Base-by-base conservation (phyloP, 2,888 invertebrate genomes). In the Maniola hyperantus region DNA sequence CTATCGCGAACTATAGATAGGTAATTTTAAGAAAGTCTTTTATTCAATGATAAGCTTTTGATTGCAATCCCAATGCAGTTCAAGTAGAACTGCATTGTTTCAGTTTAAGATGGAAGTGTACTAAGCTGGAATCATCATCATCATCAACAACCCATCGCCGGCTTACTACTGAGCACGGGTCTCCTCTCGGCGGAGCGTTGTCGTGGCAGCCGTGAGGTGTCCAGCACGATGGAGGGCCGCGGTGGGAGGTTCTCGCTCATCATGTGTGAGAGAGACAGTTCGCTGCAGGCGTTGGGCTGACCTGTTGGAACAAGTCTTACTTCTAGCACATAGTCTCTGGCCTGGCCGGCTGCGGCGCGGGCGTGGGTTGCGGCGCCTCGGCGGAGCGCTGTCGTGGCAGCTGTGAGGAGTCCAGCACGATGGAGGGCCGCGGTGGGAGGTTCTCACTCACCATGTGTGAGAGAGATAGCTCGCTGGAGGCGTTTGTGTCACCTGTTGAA, bases 401-500 rank as follows among this genome's bases (percentile, higher is more conserved):
- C 74, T 91, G 89, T 61, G 93, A 89, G 15, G 92, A 91, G 84
- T 92, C 92, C 78, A 92, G 84, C 78, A 93, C 89, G 68, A 92
- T 93, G 68, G 91, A 88, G 4, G 93, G 93, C 66, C 92, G 84
- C 70, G 92, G 92, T 2, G 93, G 93, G 13, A 88, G 81, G 75
- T 75, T 88, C 84, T 93, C 93, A 77, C 91, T 92, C 77, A 88
- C 87, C 91, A 93, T 89, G 83, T 91, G 92, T 72, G 92, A 92
- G 5, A 93, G 83, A 0, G 93, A 93, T 60, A 92, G 74, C 68
- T 93, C 93, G 78, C 92, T 92, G 0, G 92, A 93, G 0, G 91
- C 91, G 79, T 93, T 93, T 39, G 93, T 93, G 36, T 93, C 93
- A 46, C 91, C 93, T 93, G 48, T n/a, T 77, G 2, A 1, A n/a